Conservation (phyloP, 2,888 invertebrate genomes). For the Lycaena phlaeas region DNA sequence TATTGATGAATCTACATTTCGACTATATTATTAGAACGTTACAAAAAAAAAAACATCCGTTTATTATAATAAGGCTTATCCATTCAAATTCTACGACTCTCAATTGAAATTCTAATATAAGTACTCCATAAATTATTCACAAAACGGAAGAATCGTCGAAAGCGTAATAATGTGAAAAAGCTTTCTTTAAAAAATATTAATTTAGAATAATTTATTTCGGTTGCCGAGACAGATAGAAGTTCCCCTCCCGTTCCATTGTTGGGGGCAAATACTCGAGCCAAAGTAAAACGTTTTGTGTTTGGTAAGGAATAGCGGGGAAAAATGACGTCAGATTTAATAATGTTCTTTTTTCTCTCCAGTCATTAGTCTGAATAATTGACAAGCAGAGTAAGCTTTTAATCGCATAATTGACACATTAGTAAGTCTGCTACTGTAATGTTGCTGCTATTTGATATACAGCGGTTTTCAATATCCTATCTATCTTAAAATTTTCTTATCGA, state of each 20-base stretch:
- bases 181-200: constrained; percentile 46
- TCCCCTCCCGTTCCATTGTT: constrained; percentile 16
- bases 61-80: not conserved
- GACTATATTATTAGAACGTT: too few relatives aligned
- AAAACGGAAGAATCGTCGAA: constrained; percentile 21
- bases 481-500: too few relatives aligned
- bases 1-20: too few relatives aligned
- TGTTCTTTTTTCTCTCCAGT: constrained; percentile 4
- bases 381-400: constrained; percentile 7
- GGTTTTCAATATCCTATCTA: too few relatives aligned
- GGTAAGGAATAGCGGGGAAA: constrained; percentile 1
- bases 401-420: too few relatives aligned
- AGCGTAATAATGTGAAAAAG: constrained; percentile 30
- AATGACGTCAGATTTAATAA: constrained; percentile 1
- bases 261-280: constrained; percentile 12
- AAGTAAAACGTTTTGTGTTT: not conserved
- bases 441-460: too few relatives aligned
- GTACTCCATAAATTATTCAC: constrained; percentile 30
- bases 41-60: not conserved
- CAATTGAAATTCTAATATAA: constrained; percentile 9
- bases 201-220: constrained; percentile 50
- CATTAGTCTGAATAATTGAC: not conserved
- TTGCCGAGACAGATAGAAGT: constrained; percentile 34
- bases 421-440: too few relatives aligned
- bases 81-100: constrained; percentile 1